Evolutionary conservation across 2,888 invertebrate species (phyloP).

Genomic region (Tiliacea citrago): DNA sequence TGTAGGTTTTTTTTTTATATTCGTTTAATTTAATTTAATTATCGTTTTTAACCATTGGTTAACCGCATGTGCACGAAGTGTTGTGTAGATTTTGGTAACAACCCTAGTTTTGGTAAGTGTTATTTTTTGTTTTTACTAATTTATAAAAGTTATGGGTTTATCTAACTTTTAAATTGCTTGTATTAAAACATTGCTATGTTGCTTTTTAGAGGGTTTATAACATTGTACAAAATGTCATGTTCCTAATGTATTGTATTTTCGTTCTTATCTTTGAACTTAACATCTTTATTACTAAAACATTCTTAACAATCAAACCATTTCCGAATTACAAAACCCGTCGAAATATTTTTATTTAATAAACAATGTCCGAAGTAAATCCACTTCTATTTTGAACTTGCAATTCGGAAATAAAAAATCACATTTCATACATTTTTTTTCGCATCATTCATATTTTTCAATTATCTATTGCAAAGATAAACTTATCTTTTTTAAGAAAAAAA

Average conservation of each 20-base stretch:
- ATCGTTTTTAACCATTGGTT: conserved; percentile 56
- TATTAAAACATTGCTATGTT: conserved; percentile 56
- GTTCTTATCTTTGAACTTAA: conserved; percentile 5
- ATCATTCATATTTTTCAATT: neutral
- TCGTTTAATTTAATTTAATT: conserved; percentile 15
- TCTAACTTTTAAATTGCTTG: conserved; percentile 53
- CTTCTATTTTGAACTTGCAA: neutral
- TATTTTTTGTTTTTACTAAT: conserved; percentile 57
- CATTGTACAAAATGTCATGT: neutral
- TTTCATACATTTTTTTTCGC: neutral
- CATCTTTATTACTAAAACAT: conserved; percentile 13
- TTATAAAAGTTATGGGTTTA: conserved; percentile 26
- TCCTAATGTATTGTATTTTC: conserved; percentile 9
- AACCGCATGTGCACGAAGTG: conserved; percentile 72
- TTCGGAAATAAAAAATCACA: neutral
- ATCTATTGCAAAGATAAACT: neutral
- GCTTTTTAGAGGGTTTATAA: conserved; percentile 22
- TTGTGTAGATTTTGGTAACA: conserved; percentile 65
- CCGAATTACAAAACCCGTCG: neutral
- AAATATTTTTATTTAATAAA: neutral
- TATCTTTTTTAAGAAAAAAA: neutral
- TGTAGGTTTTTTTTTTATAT: conserved; percentile 31
- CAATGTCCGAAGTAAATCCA: too few relatives aligned
- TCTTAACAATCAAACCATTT: neutral
- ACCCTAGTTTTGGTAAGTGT: conserved; percentile 66